Evolutionary conservation across 2,888 invertebrate species (phyloP).

Genomic region (Didymodactylos carnosus): DNA sequence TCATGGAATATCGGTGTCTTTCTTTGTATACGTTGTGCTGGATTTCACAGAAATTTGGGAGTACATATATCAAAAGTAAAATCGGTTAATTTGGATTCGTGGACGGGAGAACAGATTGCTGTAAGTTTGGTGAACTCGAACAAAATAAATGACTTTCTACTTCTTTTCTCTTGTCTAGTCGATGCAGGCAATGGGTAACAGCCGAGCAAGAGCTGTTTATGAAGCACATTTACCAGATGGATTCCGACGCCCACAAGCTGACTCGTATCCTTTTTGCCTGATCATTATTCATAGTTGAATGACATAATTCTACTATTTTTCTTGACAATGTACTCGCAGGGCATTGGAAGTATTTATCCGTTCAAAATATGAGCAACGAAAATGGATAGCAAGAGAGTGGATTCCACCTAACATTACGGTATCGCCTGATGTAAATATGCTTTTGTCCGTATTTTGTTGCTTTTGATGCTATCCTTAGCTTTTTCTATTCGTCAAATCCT

Average conservation of each 20-base stretch:
- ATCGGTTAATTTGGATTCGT: slow-evolving; percentile 87
- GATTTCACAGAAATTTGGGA: slow-evolving; percentile 90
- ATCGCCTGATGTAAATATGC: slow-evolving; percentile 37
- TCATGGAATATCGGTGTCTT: slow-evolving; percentile 97
- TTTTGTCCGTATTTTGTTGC: no score
- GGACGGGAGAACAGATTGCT: slow-evolving; percentile 93
- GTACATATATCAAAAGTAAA: slow-evolving; percentile 97
- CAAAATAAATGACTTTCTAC: background rate
- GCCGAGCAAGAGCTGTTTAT: slow-evolving; percentile 73
- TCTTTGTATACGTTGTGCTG: slow-evolving; percentile 91
- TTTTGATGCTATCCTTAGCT: no score
- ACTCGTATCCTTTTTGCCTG: slow-evolving; percentile 34
- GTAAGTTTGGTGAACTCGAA: no score
- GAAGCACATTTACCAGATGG: slow-evolving; percentile 88
- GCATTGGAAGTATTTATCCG: slow-evolving; percentile 80
- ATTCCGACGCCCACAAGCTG: slow-evolving; percentile 80
- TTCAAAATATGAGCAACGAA: slow-evolving; percentile 93
- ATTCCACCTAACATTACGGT: slow-evolving; percentile 72
- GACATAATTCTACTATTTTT: background rate
- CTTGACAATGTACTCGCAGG: slow-evolving; percentile 16
- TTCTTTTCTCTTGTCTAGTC: background rate
- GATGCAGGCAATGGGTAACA: slow-evolving; percentile 93
- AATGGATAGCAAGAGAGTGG: slow-evolving; percentile 69
- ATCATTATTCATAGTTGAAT: no score
- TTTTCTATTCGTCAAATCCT: no score